Evolutionary conservation across 1,140 invertebrate genomes (phyloP).

Genomic region (Papilio dardanus): DNA sequence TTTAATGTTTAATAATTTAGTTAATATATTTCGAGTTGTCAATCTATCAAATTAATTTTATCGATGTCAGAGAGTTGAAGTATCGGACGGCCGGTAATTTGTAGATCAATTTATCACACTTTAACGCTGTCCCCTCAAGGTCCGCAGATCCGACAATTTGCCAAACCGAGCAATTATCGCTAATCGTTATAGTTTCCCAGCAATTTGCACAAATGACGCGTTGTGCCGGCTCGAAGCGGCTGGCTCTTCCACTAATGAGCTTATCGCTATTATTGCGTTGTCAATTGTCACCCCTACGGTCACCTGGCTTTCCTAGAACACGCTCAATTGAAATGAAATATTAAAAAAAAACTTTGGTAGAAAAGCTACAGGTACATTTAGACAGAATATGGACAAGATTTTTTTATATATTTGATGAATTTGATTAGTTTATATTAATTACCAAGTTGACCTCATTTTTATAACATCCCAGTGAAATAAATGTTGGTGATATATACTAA

Average conservation of each 20-base stretch:
- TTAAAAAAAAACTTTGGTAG: no score
- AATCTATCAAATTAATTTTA: conserved; percentile 21
- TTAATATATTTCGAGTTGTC: not conserved
- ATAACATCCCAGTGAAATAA: not conserved
- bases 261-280: conserved; percentile 51
- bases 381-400: no score
- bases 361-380: no score
- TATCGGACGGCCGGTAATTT: conserved; percentile 34
- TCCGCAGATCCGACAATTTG: conserved; percentile 64
- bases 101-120: conserved; percentile 39
- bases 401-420: no score
- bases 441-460: not conserved
- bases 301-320: not conserved
- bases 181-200: conserved; percentile 70
- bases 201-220: conserved; percentile 69
- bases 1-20: not conserved
- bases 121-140: conserved; percentile 44
- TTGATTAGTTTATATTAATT: not conserved
- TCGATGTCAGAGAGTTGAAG: not conserved
- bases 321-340: not conserved
- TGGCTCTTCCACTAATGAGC: conserved; percentile 61
- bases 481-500: not conserved
- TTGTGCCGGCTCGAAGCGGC: conserved; percentile 51
- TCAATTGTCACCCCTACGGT: conserved; percentile 47
- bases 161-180: conserved; percentile 69